phyloP scores from a whole-genome alignment of 2,113 vertebrate genomes.

The Podarcis muralis region DNA sequence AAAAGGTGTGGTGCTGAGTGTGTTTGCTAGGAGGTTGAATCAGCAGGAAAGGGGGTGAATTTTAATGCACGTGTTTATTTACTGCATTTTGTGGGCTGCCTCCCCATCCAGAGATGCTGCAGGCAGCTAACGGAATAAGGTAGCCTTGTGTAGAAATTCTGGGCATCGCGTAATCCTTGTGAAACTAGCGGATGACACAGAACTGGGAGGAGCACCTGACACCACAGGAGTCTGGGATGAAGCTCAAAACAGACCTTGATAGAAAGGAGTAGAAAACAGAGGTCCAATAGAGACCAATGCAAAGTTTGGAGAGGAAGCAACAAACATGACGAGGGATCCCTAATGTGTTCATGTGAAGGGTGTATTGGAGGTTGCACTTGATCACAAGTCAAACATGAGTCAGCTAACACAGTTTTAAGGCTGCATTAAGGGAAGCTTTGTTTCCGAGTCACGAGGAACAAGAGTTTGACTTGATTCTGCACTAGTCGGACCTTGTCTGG shows the following conservation, averaged over 20 bases:
- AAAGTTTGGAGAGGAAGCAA: background rate
- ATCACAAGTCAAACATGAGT: background rate
- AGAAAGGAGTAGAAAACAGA: background rate
- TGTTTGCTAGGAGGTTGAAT: background rate
- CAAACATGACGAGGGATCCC: background rate
- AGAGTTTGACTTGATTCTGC: background rate
- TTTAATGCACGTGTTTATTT: background rate
- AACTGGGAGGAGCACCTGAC: background rate
- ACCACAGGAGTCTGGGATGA: background rate
- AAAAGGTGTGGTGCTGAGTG: background rate
- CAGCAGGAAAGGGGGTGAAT: background rate
- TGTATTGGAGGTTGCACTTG: background rate
- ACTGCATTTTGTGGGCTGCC: background rate
- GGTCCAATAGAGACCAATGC: background rate
- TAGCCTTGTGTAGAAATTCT: too few species aligned
- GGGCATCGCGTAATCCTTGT: background rate
- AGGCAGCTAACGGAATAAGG: background rate
- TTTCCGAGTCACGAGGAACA: background rate
- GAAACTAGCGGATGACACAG: background rate
- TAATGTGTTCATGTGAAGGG: background rate
- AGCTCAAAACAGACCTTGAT: background rate
- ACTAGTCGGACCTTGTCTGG: background rate
- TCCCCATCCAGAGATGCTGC: background rate
- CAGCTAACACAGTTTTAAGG: background rate
- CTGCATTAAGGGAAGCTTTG: background rate